Conservation (phyloP, 1,140 invertebrate species). For the Drosophila suzukii region DNA sequence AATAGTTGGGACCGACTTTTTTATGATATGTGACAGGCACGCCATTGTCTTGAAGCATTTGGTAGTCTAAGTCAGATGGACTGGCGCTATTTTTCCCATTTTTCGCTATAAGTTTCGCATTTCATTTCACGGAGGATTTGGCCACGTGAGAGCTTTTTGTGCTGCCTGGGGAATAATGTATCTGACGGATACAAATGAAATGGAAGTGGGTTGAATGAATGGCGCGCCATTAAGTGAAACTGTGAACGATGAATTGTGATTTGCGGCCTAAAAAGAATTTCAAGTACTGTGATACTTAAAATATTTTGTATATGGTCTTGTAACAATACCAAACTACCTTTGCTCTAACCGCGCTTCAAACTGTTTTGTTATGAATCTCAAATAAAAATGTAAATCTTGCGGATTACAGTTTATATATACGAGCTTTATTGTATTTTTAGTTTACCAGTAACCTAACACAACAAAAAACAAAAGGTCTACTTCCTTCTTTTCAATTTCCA, state of each 20-base stretch:
- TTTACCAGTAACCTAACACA: neutral
- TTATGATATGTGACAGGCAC: constrained; percentile 50
- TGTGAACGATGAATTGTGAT: neutral
- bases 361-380: too few species aligned
- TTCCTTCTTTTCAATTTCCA: neutral
- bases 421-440: neutral
- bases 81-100: constrained; percentile 1
- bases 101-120: constrained; percentile 48
- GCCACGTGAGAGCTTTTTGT: constrained; percentile 47
- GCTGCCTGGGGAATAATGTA: constrained; percentile 20
- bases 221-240: constrained; percentile 15
- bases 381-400: too few species aligned
- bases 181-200: constrained; percentile 33
- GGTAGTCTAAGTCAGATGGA: constrained; percentile 8
- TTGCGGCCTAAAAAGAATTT: neutral
- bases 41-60: constrained; percentile 51
- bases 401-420: too few species aligned
- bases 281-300: neutral
- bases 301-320: neutral
- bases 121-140: constrained; percentile 42
- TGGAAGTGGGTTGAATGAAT: constrained; percentile 36
- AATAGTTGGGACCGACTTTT: constrained; percentile 36
- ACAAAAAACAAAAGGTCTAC: too few species aligned
- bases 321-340: neutral
- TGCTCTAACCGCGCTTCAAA: neutral